phyloP scores from a whole-genome alignment of 2,797 vertebrate genomes.

The Harpagifer antarcticus region DNA sequence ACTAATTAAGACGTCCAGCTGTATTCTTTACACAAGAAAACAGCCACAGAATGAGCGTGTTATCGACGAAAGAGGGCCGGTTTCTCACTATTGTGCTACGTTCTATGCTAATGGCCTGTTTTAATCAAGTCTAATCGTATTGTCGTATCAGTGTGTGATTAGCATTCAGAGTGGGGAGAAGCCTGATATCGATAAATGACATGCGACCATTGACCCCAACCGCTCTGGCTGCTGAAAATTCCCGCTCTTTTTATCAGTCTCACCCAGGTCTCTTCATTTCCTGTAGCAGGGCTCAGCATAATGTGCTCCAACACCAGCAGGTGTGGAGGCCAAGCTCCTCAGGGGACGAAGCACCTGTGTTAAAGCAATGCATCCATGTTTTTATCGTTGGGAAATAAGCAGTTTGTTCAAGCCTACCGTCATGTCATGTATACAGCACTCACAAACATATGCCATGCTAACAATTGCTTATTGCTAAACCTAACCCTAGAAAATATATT shows the following conservation, averaged over 20 bases:
- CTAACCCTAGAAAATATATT: too few species aligned
- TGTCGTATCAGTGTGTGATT: slow-evolving; percentile 55
- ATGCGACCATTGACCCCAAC: slow-evolving; percentile 63
- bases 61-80: slow-evolving; percentile 10
- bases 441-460: not conserved
- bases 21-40: slow-evolving; percentile 16
- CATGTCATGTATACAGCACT: not conserved
- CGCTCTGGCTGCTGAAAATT: slow-evolving; percentile 41
- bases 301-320: slow-evolving; percentile 31
- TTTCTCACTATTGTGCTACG: slow-evolving; percentile 38
- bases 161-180: slow-evolving; percentile 60
- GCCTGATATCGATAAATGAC: slow-evolving; percentile 69
- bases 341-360: slow-evolving; percentile 27
- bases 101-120: slow-evolving; percentile 72
- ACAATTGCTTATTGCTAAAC: not conserved
- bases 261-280: slow-evolving; percentile 51
- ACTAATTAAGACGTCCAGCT: slow-evolving; percentile 6
- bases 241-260: slow-evolving; percentile 50
- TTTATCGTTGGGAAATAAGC: not conserved
- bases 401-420: not conserved
- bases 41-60: slow-evolving; percentile 9
- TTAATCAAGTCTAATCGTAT: slow-evolving; percentile 69
- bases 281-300: slow-evolving; percentile 47
- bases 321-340: slow-evolving; percentile 7
- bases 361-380: not conserved